phyloP scores from a whole-genome alignment of 2,797 vertebrate genomes.

The Remorina albescens region DNA sequence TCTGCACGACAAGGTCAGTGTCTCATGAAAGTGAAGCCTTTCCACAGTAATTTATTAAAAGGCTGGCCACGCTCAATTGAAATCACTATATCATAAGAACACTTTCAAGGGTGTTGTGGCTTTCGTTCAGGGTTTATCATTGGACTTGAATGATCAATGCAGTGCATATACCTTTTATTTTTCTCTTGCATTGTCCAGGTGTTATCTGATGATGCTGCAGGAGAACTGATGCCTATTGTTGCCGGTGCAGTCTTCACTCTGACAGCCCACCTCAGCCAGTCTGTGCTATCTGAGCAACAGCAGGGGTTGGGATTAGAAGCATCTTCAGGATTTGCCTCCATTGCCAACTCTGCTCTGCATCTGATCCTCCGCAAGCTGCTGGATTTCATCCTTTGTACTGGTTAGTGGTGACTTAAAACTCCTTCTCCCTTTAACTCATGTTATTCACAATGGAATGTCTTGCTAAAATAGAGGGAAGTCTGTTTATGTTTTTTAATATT shows the following conservation, averaged over 20 bases:
- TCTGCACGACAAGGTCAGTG: conserved; percentile 93
- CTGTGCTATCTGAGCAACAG: conserved; percentile 94
- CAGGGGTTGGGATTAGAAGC: conserved; percentile 84
- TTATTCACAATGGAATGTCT: background rate
- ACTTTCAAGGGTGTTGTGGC: background rate
- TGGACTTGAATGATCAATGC: background rate
- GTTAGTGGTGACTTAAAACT: conserved; percentile 70
- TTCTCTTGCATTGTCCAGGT: conserved; percentile 82
- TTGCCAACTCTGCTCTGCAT: conserved; percentile 96
- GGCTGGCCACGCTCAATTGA: background rate
- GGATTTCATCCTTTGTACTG: conserved; percentile 97
- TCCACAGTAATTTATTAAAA: background rate
- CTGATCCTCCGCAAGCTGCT: conserved; percentile 95
- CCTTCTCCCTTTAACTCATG: background rate
- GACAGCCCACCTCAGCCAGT: conserved; percentile 96
- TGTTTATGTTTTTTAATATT: background rate
- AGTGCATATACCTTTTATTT: background rate
- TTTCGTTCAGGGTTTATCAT: conserved; percentile 1
- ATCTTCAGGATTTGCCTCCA: conserved; percentile 91
- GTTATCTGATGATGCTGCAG: conserved; percentile 93
- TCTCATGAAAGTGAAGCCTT: too few species aligned
- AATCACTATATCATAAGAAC: background rate
- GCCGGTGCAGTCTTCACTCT: conserved; percentile 97
- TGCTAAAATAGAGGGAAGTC: background rate
- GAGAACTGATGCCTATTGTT: conserved; percentile 96